Percentiles rank a stretch among this genome's conserved stretches.
phyloP scores from a whole-genome alignment of 1,140 invertebrate species.

The Drosophila burlai region DNA sequence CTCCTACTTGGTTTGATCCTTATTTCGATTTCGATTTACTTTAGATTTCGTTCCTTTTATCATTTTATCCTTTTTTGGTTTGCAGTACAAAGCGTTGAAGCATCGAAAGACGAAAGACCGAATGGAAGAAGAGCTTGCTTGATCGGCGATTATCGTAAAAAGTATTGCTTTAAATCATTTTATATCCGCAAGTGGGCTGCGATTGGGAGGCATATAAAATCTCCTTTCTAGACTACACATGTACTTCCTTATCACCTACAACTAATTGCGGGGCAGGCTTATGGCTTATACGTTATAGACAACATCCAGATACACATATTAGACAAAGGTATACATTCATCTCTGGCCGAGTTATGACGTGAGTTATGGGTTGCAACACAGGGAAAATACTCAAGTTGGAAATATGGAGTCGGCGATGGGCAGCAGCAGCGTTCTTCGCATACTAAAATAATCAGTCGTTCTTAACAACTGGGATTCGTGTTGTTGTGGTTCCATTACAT shows the following conservation, averaged over 20 bases:
- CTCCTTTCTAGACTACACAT: slow-evolving; percentile 2
- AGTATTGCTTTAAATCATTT: slow-evolving; percentile 68
- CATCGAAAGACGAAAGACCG: slow-evolving; percentile 44
- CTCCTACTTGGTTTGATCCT: slow-evolving; percentile 53
- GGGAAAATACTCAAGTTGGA: slow-evolving; percentile 13
- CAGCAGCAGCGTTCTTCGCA: slow-evolving; percentile 11
- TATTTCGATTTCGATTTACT: slow-evolving; percentile 38
- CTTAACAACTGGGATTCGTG: slow-evolving; percentile 56
- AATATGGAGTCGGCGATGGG: slow-evolving; percentile 3
- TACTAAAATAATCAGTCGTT: slow-evolving; percentile 70
- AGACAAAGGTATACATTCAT: slow-evolving; percentile 23
- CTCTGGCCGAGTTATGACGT: not conserved
- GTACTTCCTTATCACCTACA: slow-evolving; percentile 46
- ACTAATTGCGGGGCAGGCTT: slow-evolving; percentile 50
- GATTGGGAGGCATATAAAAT: slow-evolving; percentile 1
- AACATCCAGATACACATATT: slow-evolving; percentile 50
- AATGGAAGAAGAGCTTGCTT: slow-evolving; percentile 50
- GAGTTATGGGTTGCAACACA: slow-evolving; percentile 37
- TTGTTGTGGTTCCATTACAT: slow-evolving; percentile 54
- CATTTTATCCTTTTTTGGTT: not conserved
- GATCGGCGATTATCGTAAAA: slow-evolving; percentile 59
- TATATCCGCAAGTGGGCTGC: slow-evolving; percentile 25
- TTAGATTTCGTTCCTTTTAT: not conserved
- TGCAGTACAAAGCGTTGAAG: slow-evolving; percentile 61
- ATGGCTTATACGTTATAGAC: slow-evolving; percentile 11